These are phyloP conservation scores for Phoxinus dragarum DNA, from an alignment of 2,797 vertebrate species.

Conservation along the genomic window DNA sequence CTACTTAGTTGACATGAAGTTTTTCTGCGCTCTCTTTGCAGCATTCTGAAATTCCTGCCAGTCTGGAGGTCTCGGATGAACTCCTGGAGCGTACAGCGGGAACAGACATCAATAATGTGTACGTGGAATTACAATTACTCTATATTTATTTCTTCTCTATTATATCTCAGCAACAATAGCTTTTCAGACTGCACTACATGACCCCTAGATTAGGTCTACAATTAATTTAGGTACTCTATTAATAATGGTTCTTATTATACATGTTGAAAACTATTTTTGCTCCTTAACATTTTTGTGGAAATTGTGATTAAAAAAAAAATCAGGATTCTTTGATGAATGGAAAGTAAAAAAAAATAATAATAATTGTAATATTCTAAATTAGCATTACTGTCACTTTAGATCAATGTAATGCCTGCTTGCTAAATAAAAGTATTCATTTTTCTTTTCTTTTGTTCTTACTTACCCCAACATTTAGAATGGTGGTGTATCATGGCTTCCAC, in stretches of 20 bases:
- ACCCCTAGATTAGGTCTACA: background rate
- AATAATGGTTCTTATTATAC: background rate
- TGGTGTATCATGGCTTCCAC: no score
- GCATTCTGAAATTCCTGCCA: slow-evolving; percentile 90
- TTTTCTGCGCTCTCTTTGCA: slow-evolving; percentile 60
- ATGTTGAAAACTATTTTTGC: background rate
- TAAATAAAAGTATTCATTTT: no score
- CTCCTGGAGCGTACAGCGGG: slow-evolving; percentile 91
- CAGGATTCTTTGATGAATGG: background rate
- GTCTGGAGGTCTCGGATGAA: slow-evolving; percentile 89
- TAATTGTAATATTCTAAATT: no score
- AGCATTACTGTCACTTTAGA: no score
- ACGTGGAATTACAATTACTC: slow-evolving; percentile 69
- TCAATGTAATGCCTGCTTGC: no score
- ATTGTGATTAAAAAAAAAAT: background rate
- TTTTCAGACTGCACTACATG: background rate
- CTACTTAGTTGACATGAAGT: background rate
- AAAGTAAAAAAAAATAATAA: background rate
- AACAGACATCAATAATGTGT: slow-evolving; percentile 95
- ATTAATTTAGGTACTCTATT: background rate
- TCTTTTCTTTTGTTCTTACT: no score
- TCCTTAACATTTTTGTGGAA: no score
- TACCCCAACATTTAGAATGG: no score
- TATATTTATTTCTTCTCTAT: background rate
- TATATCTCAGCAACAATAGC: background rate